These are phyloP conservation scores for Acanthosepion esculentum DNA, from an alignment of 2,888 invertebrate genomes.

Conservation along the genomic window DNA sequence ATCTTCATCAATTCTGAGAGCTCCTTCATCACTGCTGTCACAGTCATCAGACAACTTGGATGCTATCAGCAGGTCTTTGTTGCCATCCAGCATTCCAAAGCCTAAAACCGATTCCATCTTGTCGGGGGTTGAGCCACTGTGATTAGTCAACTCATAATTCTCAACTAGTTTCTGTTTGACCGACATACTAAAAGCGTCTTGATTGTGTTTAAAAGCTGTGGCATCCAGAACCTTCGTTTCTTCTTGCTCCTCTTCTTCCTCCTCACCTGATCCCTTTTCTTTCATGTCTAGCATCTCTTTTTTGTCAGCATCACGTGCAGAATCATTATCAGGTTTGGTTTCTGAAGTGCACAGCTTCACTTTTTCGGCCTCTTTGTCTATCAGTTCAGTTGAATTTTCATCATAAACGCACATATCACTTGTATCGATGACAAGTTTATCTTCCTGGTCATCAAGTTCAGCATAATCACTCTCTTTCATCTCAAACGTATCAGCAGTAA, in stretches of 20 bases:
- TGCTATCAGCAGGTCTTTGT: background rate
- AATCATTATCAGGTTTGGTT: background rate
- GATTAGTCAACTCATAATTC: slow-evolving; percentile 24
- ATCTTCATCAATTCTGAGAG: slow-evolving; percentile 38
- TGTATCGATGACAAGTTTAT: slow-evolving; percentile 45
- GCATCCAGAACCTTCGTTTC: background rate
- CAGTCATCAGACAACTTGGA: slow-evolving; percentile 40
- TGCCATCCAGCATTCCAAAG: background rate
- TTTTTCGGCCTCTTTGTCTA: slow-evolving; percentile 34
- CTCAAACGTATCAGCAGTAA: background rate
- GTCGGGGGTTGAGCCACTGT: background rate
- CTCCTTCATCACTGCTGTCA: slow-evolving; percentile 43
- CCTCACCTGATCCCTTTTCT: background rate
- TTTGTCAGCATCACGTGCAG: background rate
- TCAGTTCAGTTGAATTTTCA: slow-evolving; percentile 35
- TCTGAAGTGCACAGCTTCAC: background rate
- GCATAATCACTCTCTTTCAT: background rate
- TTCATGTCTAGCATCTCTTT: background rate
- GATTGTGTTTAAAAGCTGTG: background rate
- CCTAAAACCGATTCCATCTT: slow-evolving; percentile 43
- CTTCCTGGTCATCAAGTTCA: slow-evolving; percentile 16
- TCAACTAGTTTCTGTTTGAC: background rate
- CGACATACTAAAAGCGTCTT: background rate
- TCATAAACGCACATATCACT: slow-evolving; percentile 41
- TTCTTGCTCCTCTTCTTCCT: background rate